A percentile compares a stretch with the other conserved stretches of the same genome.
Evolutionary conservation across 1,140 invertebrate species (phyloP).

Genomic region (Ceratosolen solmsi): DNA sequence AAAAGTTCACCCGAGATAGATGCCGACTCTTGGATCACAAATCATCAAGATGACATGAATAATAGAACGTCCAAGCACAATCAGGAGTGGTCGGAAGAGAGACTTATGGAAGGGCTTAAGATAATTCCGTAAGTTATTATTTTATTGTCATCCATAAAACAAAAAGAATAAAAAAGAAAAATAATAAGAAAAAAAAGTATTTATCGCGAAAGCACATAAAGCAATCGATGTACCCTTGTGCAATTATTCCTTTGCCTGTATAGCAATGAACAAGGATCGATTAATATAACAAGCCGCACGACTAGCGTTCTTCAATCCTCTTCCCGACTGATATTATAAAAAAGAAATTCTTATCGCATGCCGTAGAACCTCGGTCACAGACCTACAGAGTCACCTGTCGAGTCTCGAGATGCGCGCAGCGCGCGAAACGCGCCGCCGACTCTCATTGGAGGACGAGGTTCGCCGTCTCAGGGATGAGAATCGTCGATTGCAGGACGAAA

Average conservation of each 20-base stretch:
- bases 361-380: constrained; percentile 70
- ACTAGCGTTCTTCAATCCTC: too few species aligned
- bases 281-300: too few species aligned
- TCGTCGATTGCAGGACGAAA: constrained; percentile 88
- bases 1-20: constrained; percentile 63
- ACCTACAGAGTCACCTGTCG: constrained; percentile 78
- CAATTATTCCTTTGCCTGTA: too few species aligned
- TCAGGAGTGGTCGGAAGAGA: constrained; percentile 66
- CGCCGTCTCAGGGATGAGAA: constrained; percentile 88
- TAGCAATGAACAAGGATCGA: too few species aligned
- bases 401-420: constrained; percentile 79
- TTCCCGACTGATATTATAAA: neutral
- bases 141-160: neutral
- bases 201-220: too few species aligned
- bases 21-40: constrained; percentile 62
- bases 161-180: neutral
- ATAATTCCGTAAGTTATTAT: constrained; percentile 61
- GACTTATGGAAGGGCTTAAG: constrained; percentile 59
- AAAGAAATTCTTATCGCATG: constrained; percentile 19
- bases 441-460: constrained; percentile 82
- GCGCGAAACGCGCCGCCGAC: constrained; percentile 77
- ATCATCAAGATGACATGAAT: constrained; percentile 62
- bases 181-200: neutral
- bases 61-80: constrained; percentile 60
- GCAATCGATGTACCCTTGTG: too few species aligned